Percentiles rank a stretch among this genome's conserved stretches.
phyloP scores from a whole-genome alignment of 2,797 vertebrate genomes.

The Tapirus indicus region DNA sequence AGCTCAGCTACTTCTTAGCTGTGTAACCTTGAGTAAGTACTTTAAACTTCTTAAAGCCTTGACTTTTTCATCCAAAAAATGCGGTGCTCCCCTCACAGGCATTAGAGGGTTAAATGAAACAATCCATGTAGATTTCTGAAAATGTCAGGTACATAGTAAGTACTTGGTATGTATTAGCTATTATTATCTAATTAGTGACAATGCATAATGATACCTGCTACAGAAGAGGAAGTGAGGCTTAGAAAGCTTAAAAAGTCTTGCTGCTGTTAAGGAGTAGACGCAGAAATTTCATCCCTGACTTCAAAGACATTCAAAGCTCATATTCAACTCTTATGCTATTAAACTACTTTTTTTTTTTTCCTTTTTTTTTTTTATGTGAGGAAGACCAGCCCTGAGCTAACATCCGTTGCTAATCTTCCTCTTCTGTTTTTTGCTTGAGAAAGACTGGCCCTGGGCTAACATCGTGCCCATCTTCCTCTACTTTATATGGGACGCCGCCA shows the following conservation, averaged over 20 bases:
- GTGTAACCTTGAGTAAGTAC: neutral
- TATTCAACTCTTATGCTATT: neutral
- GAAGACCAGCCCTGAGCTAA: no score
- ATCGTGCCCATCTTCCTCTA: no score
- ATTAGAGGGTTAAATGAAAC: neutral
- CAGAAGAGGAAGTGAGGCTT: neutral
- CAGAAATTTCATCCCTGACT: neutral
- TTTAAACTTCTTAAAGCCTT: neutral
- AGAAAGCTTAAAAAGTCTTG: neutral
- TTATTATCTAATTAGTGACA: neutral
- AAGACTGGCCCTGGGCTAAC: no score
- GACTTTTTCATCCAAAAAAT: neutral
- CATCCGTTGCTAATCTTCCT: no score
- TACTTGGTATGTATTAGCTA: neutral
- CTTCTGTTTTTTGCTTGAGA: no score
- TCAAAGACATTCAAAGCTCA: neutral
- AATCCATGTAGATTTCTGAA: neutral
- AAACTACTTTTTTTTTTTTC: neutral
- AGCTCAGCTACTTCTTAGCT: neutral
- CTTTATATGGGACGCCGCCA: no score
- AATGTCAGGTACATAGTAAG: neutral
- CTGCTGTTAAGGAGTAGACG: neutral
- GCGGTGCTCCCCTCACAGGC: neutral
- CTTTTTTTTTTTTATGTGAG: no score
- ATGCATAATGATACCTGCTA: neutral